Evolutionary conservation across 2,888 invertebrate genomes (phyloP), one percentile per base, ranked within the genome.

Genomic region (Orchestes rusci): DNA sequence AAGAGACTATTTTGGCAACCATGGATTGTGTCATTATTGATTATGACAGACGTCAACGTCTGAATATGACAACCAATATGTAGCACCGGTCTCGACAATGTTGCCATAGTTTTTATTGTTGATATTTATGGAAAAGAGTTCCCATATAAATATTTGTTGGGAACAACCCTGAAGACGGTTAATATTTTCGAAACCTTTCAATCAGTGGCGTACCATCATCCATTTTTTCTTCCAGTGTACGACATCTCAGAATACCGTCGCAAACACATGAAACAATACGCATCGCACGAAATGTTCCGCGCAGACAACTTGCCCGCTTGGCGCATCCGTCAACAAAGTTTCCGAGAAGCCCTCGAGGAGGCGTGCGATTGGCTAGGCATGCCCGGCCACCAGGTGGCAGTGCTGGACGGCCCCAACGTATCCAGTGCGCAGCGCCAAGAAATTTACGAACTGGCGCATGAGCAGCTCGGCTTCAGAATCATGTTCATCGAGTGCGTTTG

Each of bases 401-500:
- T 95, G 51, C 80, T 94, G 59, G 95, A 95, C 68, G 94, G 92
- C 20, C 93, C 93, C 15, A 90, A 94, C 69, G 88, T 92, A 29
- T 90, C 90, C 0, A 73, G 82, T 33, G 79, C 82, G 43, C 83
- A 93, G 52, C 78, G 94, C 17, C 75, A 83, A 53, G 79, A 87
- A 61, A 76, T 91, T 40, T 75, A 79, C 63, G 79, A 83, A 47
- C 80, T 86, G 61, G 81, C 86, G 53, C 73, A 78, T 50, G 72
- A 76, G 4, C 77, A 82, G 52, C 75, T 83, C 70, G 84, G 86
- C 47, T 88, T 84, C 69, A 81, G 90, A 59, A 80, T 93, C 45
- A 81, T 95, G 63, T 93, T 93, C 71, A 82, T 95, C 53, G 94
- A 95, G 67, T 90, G 89, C 65, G 79, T 92, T 52, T 92, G 93